phyloP scores from a whole-genome alignment of 2,888 invertebrate species.

The Rutpela maculata region DNA sequence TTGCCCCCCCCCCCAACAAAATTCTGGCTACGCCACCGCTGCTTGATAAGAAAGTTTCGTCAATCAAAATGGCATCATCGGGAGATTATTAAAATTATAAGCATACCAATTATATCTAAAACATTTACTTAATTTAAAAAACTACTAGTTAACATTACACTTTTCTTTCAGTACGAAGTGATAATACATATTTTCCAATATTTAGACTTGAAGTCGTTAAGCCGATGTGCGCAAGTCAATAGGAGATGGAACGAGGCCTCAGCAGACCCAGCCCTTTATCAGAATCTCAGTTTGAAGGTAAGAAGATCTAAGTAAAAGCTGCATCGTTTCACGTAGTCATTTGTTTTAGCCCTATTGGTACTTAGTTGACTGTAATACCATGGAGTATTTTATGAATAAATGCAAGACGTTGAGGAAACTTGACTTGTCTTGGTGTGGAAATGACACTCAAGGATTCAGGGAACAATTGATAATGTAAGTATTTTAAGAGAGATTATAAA shows the following conservation, averaged over 20 bases:
- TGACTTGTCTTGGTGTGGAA: constrained; percentile 94
- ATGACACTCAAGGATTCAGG: constrained; percentile 71
- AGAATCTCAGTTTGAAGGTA: constrained; percentile 85
- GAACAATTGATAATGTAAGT: constrained; percentile 69
- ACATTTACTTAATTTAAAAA: too few relatives aligned
- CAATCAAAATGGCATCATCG: too few relatives aligned
- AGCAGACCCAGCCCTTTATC: constrained; percentile 85
- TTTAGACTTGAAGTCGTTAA: constrained; percentile 87
- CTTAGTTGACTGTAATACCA: constrained; percentile 79
- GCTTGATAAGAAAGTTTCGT: too few relatives aligned
- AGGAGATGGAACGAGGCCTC: constrained; percentile 83
- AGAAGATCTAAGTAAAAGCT: background rate
- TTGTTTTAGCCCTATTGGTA: constrained; percentile 82
- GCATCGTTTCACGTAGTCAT: background rate
- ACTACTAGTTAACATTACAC: background rate
- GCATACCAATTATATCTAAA: too few relatives aligned
- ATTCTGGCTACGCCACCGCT: too few relatives aligned
- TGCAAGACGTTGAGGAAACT: constrained; percentile 85
- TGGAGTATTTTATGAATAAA: constrained; percentile 76
- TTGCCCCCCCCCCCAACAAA: too few relatives aligned
- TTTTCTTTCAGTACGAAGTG: constrained; percentile 85
- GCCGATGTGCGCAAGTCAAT: constrained; percentile 85
- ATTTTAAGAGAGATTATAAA: background rate
- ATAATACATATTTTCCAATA: constrained; percentile 87
- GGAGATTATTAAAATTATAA: too few relatives aligned